Percentiles rank a stretch among this genome's conserved stretches.
Conservation (phyloP, 2,888 invertebrate species). For the Lasioglossum zephyrum region DNA sequence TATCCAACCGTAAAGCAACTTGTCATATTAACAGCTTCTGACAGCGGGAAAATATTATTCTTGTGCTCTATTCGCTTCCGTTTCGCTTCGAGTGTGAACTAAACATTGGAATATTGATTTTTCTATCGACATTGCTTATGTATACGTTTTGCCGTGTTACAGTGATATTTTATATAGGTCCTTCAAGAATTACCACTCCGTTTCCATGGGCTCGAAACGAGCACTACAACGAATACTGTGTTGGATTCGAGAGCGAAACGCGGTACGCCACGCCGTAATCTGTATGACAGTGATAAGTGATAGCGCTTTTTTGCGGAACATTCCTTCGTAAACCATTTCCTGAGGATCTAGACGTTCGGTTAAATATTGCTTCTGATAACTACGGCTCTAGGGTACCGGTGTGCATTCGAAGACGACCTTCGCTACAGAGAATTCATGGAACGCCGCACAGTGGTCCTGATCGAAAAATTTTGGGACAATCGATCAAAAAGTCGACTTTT, state of each 20-base stretch:
- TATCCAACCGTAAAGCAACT: not conserved
- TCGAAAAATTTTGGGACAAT: too few relatives aligned
- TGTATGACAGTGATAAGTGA: conserved; percentile 48
- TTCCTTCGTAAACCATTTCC: conserved; percentile 48
- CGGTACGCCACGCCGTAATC: conserved; percentile 40
- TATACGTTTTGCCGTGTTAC: not conserved
- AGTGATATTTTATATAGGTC: not conserved
- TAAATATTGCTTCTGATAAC: conserved; percentile 47
- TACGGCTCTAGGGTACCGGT: conserved; percentile 16
- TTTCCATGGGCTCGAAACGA: not conserved
- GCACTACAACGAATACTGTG: conserved; percentile 3
- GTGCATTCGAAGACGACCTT: conserved; percentile 5
- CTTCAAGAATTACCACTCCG: too few relatives aligned
- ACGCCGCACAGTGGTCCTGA: too few relatives aligned
- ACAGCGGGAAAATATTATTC: not conserved
- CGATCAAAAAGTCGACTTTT: too few relatives aligned
- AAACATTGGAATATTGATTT: not conserved
- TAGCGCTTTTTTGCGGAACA: conserved; percentile 28
- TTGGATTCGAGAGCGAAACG: conserved; percentile 15
- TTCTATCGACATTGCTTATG: not conserved
- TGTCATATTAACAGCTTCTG: not conserved
- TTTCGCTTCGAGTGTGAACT: not conserved
- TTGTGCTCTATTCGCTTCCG: not conserved
- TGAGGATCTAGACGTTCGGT: conserved; percentile 41
- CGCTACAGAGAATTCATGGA: not conserved